phyloP scores from a whole-genome alignment of 2,113 vertebrate genomes.

The Platysternon megacephalum region DNA sequence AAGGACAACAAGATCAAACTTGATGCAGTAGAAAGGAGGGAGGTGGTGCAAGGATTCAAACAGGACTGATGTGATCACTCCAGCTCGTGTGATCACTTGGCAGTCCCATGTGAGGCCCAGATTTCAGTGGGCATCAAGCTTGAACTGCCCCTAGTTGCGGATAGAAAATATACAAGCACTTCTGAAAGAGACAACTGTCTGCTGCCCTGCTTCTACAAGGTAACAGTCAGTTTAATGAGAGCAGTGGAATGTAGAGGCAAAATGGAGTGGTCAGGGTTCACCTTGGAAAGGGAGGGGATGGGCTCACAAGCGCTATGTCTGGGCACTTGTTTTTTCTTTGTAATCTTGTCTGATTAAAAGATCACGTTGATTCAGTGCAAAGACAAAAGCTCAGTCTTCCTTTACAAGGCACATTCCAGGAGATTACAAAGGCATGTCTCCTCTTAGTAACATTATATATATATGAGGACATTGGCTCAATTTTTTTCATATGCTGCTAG shows the following conservation, averaged over 20 bases:
- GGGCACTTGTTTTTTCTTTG: not conserved
- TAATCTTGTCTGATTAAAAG: not conserved
- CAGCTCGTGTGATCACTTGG: not conserved
- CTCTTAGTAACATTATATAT: not conserved
- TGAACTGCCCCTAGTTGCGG: accelerated
- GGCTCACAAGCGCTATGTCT: not conserved
- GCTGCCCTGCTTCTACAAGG: not conserved
- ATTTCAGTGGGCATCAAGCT: not conserved
- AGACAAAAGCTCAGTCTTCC: not conserved
- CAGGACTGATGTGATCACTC: no score
- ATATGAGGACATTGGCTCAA: not conserved
- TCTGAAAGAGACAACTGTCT: accelerated
- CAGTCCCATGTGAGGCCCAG: not conserved
- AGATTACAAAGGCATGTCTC: not conserved
- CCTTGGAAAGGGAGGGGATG: not conserved
- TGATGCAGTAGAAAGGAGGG: not conserved
- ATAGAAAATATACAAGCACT: accelerated
- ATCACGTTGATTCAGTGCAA: not conserved
- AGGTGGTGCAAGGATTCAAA: not conserved
- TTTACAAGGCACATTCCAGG: not conserved
- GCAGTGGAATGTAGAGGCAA: not conserved
- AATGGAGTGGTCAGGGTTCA: not conserved
- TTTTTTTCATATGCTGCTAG: not conserved
- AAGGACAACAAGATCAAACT: not conserved
- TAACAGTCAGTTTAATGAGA: not conserved